These are phyloP conservation scores for Galerucella nymphaeae DNA, from an alignment of 2,888 invertebrate genomes.

Conservation along the genomic window DNA sequence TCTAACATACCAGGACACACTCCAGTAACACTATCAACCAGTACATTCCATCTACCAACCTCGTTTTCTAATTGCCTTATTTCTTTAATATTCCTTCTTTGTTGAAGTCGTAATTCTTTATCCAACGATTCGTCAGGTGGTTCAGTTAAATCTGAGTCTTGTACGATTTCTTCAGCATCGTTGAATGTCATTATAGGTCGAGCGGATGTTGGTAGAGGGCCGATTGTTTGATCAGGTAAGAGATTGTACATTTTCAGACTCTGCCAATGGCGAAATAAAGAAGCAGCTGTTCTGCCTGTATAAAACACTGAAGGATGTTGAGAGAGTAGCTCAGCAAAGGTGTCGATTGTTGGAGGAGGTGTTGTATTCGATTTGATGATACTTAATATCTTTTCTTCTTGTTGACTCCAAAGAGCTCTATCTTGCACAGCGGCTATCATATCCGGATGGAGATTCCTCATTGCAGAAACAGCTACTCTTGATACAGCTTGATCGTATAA, in stretches of 20 bases:
- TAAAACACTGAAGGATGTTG: constrained; percentile 89
- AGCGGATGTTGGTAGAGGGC: constrained; percentile 58
- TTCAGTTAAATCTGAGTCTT: constrained; percentile 85
- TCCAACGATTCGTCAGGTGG: constrained; percentile 85
- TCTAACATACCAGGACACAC: constrained; percentile 90
- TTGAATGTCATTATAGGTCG: constrained; percentile 78
- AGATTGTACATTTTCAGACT: constrained; percentile 92
- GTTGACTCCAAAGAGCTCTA: constrained; percentile 87
- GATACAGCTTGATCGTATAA: constrained; percentile 96
- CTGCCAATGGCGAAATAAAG: constrained; percentile 90
- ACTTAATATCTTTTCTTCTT: constrained; percentile 88
- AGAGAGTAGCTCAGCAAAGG: constrained; percentile 86
- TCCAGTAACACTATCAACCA: constrained; percentile 90
- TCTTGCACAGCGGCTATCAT: constrained; percentile 87
- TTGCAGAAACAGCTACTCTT: constrained; percentile 89
- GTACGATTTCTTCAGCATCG: constrained; percentile 90
- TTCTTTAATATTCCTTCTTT: constrained; percentile 70
- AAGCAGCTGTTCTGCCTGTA: constrained; percentile 86
- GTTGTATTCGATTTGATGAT: constrained; percentile 82
- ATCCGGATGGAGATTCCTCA: constrained; percentile 94
- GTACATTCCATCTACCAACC: constrained; percentile 85
- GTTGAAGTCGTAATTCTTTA: constrained; percentile 80
- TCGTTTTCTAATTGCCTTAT: constrained; percentile 91
- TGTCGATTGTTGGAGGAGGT: constrained; percentile 79
- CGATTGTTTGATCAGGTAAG: constrained; percentile 87